A percentile compares a stretch with the other conserved stretches of the same genome.
Conservation (phyloP, 2,888 invertebrate genomes). For the Drepana falcataria region DNA sequence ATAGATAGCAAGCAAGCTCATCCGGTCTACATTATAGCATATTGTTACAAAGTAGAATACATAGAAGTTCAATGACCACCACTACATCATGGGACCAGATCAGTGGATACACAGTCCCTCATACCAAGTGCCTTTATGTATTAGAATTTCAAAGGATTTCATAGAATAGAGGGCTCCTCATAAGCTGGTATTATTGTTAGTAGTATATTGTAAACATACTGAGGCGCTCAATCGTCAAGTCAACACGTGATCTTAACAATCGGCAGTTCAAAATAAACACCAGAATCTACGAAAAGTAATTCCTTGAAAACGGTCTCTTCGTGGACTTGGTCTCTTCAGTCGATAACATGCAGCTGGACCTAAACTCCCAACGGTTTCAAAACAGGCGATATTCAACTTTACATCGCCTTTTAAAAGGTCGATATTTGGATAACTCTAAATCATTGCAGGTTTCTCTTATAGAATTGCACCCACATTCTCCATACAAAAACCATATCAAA, state of each 20-base stretch:
- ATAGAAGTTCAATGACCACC: slow-evolving; percentile 26
- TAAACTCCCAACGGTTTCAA: not conserved
- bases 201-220: slow-evolving; percentile 57
- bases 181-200: slow-evolving; percentile 35
- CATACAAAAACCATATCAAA: too few species aligned
- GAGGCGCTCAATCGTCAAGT: slow-evolving; percentile 58
- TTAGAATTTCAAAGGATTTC: slow-evolving; percentile 3
- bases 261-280: slow-evolving; percentile 72
- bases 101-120: slow-evolving; percentile 13
- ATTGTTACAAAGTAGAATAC: slow-evolving; percentile 3
- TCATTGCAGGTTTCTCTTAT: too few species aligned
- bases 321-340: slow-evolving; percentile 19
- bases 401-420: too few species aligned
- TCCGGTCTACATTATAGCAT: too few species aligned
- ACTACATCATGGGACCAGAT: slow-evolving; percentile 16
- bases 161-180: slow-evolving; percentile 22
- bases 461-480: too few species aligned
- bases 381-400: too few species aligned
- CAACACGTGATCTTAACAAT: slow-evolving; percentile 53
- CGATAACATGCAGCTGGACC: not conserved
- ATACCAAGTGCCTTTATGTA: slow-evolving; percentile 6
- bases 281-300: slow-evolving; percentile 41
- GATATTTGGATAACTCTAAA: too few species aligned
- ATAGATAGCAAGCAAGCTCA: too few species aligned
- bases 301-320: slow-evolving; percentile 54